Percentiles rank a stretch among this genome's conserved stretches.
Evolutionary conservation across 2,888 invertebrate genomes (phyloP).

Genomic region (Epistrophe eligans): DNA sequence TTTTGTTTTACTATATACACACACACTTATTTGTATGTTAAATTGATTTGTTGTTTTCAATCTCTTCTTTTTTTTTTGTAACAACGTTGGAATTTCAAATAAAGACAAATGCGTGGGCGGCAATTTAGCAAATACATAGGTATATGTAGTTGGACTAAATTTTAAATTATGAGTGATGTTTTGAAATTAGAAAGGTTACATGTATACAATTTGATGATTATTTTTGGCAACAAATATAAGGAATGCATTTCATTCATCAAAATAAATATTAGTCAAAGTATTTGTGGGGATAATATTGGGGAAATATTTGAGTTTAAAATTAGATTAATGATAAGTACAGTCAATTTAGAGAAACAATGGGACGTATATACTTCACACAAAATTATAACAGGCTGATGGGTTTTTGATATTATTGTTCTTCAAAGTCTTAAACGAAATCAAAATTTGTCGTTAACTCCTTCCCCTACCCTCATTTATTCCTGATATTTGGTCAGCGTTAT

Average conservation of each 20-base stretch:
- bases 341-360: too few species aligned
- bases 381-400: too few species aligned
- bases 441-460: too few species aligned
- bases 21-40: conserved; percentile 44
- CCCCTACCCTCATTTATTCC: too few species aligned
- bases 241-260: conserved; percentile 14
- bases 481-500: too few species aligned
- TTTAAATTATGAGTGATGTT: conserved; percentile 20
- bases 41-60: neutral
- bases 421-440: too few species aligned
- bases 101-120: conserved; percentile 4
- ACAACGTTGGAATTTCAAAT: conserved; percentile 44
- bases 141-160: conserved; percentile 24
- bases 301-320: too few species aligned
- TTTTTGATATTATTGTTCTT: too few species aligned
- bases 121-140: conserved; percentile 15
- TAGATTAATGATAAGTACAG: too few species aligned
- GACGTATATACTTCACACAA: too few species aligned
- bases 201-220: neutral
- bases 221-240: conserved; percentile 20
- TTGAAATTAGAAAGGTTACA: conserved; percentile 3
- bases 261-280: neutral
- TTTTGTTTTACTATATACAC: conserved; percentile 22
- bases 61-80: conserved; percentile 21
- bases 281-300: too few species aligned